Conservation (phyloP, 2,113 vertebrate species). For the Cranoglanis bouderius region DNA sequence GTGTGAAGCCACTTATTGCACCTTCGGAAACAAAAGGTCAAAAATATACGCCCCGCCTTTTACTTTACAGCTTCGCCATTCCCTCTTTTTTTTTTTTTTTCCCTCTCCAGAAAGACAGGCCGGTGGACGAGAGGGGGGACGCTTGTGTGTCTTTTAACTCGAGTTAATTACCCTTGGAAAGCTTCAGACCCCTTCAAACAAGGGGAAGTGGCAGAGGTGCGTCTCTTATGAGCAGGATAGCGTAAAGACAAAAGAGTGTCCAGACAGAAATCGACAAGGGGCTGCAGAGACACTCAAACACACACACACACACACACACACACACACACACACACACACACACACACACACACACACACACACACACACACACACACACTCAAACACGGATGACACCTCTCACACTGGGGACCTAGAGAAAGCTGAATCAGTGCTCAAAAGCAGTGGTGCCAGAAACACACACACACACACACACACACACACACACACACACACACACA, state of each 20-base stretch:
- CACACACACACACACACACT: conserved; percentile 37
- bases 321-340: conserved; percentile 32
- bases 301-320: conserved; percentile 41
- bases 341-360: conserved; percentile 23
- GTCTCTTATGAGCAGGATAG: conserved; percentile 73
- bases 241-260: conserved; percentile 62
- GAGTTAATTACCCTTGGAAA: conserved; percentile 92
- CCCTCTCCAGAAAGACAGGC: conserved; percentile 78
- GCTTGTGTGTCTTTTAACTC: conserved; percentile 84
- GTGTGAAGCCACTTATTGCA: conserved; percentile 67
- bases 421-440: conserved; percentile 48
- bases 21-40: conserved; percentile 73
- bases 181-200: conserved; percentile 81
- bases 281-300: conserved; percentile 44
- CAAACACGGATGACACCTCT: conserved; percentile 34
- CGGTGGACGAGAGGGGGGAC: conserved; percentile 61
- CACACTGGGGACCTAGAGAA: conserved; percentile 37
- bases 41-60: conserved; percentile 64
- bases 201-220: conserved; percentile 77
- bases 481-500: conserved; percentile 49
- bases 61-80: conserved; percentile 48
- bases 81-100: conserved; percentile 54
- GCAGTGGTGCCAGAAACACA: conserved; percentile 47
- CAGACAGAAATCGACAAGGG: conserved; percentile 60
- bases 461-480: conserved; percentile 47